Conservation (phyloP, 1,140 invertebrate genomes). For the Galleria mellonella region DNA sequence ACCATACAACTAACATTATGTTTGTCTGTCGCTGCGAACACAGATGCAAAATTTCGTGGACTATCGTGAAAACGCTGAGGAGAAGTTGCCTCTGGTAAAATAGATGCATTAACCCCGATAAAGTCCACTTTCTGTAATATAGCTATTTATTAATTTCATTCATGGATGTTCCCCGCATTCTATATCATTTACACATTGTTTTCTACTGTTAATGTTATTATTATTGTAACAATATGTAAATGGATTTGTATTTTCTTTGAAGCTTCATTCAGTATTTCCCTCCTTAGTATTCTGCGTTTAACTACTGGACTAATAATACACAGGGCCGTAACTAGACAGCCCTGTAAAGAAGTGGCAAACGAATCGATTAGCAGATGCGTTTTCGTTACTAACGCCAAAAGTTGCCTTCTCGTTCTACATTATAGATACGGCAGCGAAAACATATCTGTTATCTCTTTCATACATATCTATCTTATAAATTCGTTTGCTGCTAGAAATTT, state of each 20-base stretch:
- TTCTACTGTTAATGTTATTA: neutral
- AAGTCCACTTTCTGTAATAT: constrained; percentile 56
- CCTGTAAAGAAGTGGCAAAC: too few relatives aligned
- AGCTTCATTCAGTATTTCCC: neutral
- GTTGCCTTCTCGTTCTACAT: neutral
- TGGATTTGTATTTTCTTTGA: constrained; percentile 4
- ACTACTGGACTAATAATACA: neutral
- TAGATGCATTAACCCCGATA: constrained; percentile 51
- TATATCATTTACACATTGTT: constrained; percentile 10
- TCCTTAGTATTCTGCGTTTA: neutral
- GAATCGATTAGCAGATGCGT: too few relatives aligned
- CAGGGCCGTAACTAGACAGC: constrained; percentile 1
- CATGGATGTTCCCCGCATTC: constrained; percentile 25
- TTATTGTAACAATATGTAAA: constrained; percentile 6
- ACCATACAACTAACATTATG: constrained; percentile 39
- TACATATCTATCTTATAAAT: too few relatives aligned
- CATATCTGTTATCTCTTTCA: too few relatives aligned
- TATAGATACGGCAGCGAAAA: too few relatives aligned
- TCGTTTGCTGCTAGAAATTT: too few relatives aligned
- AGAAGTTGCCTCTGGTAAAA: constrained; percentile 91
- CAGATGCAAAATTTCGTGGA: constrained; percentile 90
- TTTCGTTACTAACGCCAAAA: neutral
- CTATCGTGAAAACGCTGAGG: constrained; percentile 89
- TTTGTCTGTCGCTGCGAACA: constrained; percentile 67
- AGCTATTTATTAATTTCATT: constrained; percentile 40